Conservation (phyloP, 2,888 invertebrate species). For the Ophion slaviceki region DNA sequence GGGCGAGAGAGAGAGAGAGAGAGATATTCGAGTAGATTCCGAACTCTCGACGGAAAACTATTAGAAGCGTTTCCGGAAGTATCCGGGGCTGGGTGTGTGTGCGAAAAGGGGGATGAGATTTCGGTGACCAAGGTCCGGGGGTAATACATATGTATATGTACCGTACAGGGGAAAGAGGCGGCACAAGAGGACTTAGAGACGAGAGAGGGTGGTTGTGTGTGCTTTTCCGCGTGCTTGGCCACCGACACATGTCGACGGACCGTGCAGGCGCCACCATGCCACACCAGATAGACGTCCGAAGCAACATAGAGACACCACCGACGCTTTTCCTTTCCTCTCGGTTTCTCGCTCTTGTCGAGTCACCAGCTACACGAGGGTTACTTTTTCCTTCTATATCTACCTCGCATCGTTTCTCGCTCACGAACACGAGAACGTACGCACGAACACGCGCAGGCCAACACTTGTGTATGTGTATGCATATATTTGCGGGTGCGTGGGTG, state of each 20-base stretch:
- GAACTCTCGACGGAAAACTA: slow-evolving; percentile 67
- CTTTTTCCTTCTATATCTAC: slow-evolving; percentile 68
- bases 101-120: slow-evolving; percentile 43
- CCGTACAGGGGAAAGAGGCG: slow-evolving; percentile 16
- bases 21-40: slow-evolving; percentile 36
- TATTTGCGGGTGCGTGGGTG: not conserved
- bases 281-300: slow-evolving; percentile 50
- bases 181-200: not conserved
- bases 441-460: not conserved
- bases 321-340: slow-evolving; percentile 65
- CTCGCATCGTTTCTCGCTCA: slow-evolving; percentile 48
- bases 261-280: slow-evolving; percentile 59
- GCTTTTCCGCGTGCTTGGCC: slow-evolving; percentile 82
- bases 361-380: slow-evolving; percentile 59
- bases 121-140: slow-evolving; percentile 65
- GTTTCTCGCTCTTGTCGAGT: slow-evolving; percentile 50
- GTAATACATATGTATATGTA: slow-evolving; percentile 25
- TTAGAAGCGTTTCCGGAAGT: slow-evolving; percentile 68
- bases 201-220: slow-evolving; percentile 68
- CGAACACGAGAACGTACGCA: not conserved
- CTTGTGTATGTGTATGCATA: not conserved
- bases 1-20: not conserved
- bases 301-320: slow-evolving; percentile 41
- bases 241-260: slow-evolving; percentile 79
- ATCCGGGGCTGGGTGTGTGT: slow-evolving; percentile 39